phyloP scores from a whole-genome alignment of 2,113 vertebrate species.

The Hemiprocne comata region DNA sequence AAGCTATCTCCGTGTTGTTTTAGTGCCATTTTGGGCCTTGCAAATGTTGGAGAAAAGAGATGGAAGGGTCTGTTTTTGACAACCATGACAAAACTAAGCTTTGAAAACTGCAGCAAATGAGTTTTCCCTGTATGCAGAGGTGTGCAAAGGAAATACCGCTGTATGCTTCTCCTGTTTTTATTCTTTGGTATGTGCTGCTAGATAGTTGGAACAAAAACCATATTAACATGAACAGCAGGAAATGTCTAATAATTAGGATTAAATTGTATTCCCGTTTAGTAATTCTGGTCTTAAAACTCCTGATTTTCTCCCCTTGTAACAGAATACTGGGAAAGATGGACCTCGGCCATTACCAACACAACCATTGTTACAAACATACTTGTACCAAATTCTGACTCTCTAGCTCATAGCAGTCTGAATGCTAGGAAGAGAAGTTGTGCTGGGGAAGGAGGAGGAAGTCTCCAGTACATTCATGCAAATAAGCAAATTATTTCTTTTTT shows the following conservation, averaged over 20 bases:
- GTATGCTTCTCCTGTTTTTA: not conserved
- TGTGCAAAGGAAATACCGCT: not conserved
- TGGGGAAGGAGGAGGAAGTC: not conserved
- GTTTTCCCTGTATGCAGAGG: not conserved
- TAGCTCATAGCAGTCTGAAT: not conserved
- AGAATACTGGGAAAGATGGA: not conserved
- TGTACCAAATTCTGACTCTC: not conserved
- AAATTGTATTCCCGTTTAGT: not conserved
- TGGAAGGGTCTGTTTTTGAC: not conserved
- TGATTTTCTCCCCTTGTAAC: not conserved
- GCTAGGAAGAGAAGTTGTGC: not conserved
- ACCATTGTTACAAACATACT: not conserved
- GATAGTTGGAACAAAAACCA: not conserved
- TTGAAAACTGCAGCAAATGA: not conserved
- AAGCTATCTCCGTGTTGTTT: not conserved
- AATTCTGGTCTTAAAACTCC: not conserved
- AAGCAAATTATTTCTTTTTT: not conserved
- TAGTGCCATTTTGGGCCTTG: not conserved
- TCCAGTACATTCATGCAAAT: not conserved
- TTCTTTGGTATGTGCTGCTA: not conserved
- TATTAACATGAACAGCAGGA: not conserved
- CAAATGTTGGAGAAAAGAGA: not conserved
- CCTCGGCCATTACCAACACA: not conserved
- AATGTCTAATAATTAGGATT: not conserved
- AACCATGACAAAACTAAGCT: not conserved